Base-by-base conservation (phyloP, 2,888 invertebrate genomes). In the Chirona hameri region DNA sequence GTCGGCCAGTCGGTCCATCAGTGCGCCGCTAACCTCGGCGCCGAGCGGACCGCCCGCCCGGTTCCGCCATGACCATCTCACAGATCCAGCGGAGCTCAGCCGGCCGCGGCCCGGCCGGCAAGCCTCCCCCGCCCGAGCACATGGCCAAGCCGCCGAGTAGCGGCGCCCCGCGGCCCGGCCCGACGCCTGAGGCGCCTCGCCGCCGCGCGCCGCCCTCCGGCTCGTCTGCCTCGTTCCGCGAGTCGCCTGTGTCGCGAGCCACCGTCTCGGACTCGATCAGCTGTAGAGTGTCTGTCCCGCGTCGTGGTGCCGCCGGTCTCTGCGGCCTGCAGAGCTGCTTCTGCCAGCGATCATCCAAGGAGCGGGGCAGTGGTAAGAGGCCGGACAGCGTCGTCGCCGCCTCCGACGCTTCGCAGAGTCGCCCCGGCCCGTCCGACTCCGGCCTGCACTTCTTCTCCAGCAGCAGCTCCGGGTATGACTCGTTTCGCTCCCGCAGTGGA, bases 271-370 rank as follows among this genome's bases (percentile, higher is more conserved):
- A 72, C 72, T 39, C 39, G 39, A n/a, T n/a, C 31, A 31, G 31
- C 31, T 72, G 39, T 39, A 39, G 7, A 39, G 39, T 39, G 39
- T 39, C 39, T 39, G 72, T 31, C 29, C 31, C 5, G 18, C 31
- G 31, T 18, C 72, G 18, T 46, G 76, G 46, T 39, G 76, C 24
- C 52, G 52, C 12, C 52, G 76, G 46, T 24, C 76, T 76, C 18
- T 76, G 76, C 76, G 76, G 76, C 24, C 76, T 76, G 46, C 39
- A 76, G 39, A 76, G 76, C 76, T 76, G 76, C 46, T 76, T 76
- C 76, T 76, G 76, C 24, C 76, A 76, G 76, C 15, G 21, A 39
- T 12, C 39, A 24, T 14, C 46, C 21, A 24, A 27, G 9, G 69
- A 69, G 18, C 15, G 39, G 24, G 21, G 10, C 76, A 76, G 76